phyloP scores from a whole-genome alignment of 2,113 vertebrate species.

The Lota lota region DNA sequence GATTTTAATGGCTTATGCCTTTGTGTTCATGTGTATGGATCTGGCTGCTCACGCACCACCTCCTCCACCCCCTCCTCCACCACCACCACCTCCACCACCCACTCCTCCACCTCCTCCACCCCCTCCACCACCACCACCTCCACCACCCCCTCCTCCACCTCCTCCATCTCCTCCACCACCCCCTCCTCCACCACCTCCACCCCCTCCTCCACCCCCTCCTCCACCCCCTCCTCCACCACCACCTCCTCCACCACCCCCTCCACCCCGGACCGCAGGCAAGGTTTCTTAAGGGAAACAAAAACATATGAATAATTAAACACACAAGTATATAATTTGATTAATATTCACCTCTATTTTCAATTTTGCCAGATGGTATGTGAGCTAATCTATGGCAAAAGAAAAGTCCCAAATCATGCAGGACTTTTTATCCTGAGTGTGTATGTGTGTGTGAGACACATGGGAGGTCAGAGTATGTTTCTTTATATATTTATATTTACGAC shows the following conservation, averaged over 20 bases:
- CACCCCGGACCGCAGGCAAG: constrained; percentile 14
- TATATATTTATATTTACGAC: no score
- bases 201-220: neutral
- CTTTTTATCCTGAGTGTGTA: neutral
- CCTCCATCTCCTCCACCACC: neutral
- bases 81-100: no score
- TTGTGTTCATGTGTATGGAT: constrained; percentile 57
- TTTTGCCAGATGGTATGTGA: constrained; percentile 13
- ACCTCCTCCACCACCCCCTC: neutral
- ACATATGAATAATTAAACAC: constrained; percentile 61
- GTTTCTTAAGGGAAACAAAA: constrained; percentile 26
- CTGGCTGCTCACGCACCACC: constrained; percentile 31
- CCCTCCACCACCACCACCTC: neutral
- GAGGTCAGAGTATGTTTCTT: neutral
- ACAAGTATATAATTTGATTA: constrained; percentile 48
- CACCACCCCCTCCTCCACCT: neutral
- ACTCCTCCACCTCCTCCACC: no score
- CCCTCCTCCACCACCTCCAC: neutral
- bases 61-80: no score
- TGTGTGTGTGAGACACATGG: neutral
- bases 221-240: neutral
- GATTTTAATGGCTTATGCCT: constrained; percentile 75
- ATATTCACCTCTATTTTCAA: constrained; percentile 31
- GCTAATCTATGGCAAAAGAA: constrained; percentile 29
- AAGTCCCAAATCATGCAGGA: constrained; percentile 8